Evolutionary conservation across 1,140 invertebrate species (phyloP).

Genomic region (Drosophila nikananu): DNA sequence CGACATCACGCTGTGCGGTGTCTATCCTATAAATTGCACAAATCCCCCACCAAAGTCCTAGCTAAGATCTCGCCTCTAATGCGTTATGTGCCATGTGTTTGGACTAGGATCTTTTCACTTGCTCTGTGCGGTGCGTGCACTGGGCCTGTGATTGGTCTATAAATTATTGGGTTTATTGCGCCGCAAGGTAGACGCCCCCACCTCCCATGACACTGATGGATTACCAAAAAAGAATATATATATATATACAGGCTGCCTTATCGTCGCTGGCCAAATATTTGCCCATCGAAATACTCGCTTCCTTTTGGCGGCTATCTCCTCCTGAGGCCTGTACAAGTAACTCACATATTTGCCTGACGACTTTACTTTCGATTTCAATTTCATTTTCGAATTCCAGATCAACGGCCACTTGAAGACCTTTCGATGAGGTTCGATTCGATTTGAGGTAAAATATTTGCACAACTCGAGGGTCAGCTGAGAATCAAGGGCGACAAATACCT

Average conservation of each 20-base stretch:
- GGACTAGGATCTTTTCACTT: slow-evolving; percentile 83
- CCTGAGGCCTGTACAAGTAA: slow-evolving; percentile 1
- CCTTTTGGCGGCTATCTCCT: slow-evolving; percentile 28
- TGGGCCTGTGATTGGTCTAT: slow-evolving; percentile 74
- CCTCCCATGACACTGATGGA: slow-evolving; percentile 77
- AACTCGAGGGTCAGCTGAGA: slow-evolving; percentile 64
- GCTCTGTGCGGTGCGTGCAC: slow-evolving; percentile 74
- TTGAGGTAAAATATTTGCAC: slow-evolving; percentile 70
- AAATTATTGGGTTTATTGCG: slow-evolving; percentile 78
- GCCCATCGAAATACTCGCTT: slow-evolving; percentile 56
- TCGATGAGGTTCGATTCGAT: slow-evolving; percentile 19
- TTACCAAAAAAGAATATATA: slow-evolving; percentile 38
- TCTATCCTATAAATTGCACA: slow-evolving; percentile 81
- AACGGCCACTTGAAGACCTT: slow-evolving; percentile 13
- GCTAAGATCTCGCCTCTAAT: slow-evolving; percentile 50
- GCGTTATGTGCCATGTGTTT: slow-evolving; percentile 77
- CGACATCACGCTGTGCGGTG: slow-evolving; percentile 78
- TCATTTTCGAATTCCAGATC: slow-evolving; percentile 42
- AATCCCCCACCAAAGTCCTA: slow-evolving; percentile 10
- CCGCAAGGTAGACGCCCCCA: slow-evolving; percentile 43
- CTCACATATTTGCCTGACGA: slow-evolving; percentile 57
- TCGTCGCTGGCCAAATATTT: slow-evolving; percentile 60
- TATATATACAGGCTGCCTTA: slow-evolving; percentile 1
- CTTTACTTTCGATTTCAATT: slow-evolving; percentile 68
- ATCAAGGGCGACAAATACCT: not conserved